A percentile compares a stretch with the other conserved stretches of the same genome.
phyloP scores from a whole-genome alignment of 23 tunicate genomes.

The Halocynthia roretzi region DNA sequence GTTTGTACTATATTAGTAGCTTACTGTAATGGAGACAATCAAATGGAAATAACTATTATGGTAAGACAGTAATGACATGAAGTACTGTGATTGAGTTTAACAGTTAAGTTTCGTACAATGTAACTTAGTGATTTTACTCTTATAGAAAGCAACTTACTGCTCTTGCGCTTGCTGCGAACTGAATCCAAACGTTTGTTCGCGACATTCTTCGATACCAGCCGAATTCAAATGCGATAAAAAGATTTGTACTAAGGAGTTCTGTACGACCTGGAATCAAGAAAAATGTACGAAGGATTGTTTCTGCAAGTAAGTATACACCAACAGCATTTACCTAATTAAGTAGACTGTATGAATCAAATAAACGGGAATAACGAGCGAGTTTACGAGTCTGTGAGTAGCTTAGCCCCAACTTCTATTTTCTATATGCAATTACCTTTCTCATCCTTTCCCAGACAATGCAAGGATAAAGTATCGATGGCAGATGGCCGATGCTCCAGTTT shows the following conservation, averaged over 20 bases:
- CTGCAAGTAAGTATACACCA: slow-evolving; percentile 7
- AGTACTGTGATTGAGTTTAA: too few relatives aligned
- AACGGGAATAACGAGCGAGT: too few relatives aligned
- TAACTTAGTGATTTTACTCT: too few relatives aligned
- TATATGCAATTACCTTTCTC: neutral
- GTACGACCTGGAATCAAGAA: neutral
- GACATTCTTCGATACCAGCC: neutral
- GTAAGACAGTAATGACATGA: too few relatives aligned
- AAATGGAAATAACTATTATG: too few relatives aligned
- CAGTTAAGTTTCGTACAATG: too few relatives aligned
- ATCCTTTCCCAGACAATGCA: neutral
- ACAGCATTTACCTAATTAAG: too few relatives aligned
- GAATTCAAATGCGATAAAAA: neutral
- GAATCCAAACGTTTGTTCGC: neutral
- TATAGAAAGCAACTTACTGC: neutral
- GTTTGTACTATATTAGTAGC: too few relatives aligned
- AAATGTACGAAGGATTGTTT: neutral
- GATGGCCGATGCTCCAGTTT: neutral
- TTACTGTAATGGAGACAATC: too few relatives aligned
- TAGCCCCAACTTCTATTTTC: too few relatives aligned
- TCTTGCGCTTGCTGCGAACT: neutral
- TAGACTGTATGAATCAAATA: too few relatives aligned
- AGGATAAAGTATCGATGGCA: neutral
- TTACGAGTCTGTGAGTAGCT: too few relatives aligned
- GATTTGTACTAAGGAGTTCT: neutral